Conservation (phyloP, 2,797 vertebrate genomes). For the Coranthus polyacanthus region DNA sequence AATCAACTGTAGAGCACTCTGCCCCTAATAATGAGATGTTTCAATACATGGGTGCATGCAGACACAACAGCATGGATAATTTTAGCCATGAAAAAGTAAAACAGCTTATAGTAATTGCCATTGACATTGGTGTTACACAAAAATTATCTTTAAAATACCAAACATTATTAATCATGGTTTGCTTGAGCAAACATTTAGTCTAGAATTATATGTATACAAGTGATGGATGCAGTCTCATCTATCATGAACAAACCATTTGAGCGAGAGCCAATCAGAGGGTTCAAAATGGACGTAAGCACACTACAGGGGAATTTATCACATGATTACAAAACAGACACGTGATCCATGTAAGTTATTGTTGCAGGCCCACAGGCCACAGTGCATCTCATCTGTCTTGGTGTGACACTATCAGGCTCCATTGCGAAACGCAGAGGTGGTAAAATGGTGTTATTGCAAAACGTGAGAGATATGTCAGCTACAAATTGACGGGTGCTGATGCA, state of each 20-base stretch:
- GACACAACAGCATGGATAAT: slow-evolving; percentile 24
- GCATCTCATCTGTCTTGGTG: slow-evolving; percentile 72
- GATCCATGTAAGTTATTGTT: slow-evolving; percentile 70
- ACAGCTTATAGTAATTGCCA: slow-evolving; percentile 29
- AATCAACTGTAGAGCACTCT: slow-evolving; percentile 40
- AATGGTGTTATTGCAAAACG: slow-evolving; percentile 75
- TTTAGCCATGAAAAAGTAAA: slow-evolving; percentile 18
- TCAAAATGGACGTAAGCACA: slow-evolving; percentile 39
- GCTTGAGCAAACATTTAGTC: background rate
- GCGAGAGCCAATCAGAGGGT: slow-evolving; percentile 38
- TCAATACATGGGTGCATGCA: slow-evolving; percentile 28
- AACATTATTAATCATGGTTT: too few species aligned
- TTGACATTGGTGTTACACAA: slow-evolving; percentile 40
- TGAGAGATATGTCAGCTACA: slow-evolving; percentile 62
- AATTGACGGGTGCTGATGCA: slow-evolving; percentile 62
- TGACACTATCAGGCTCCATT: slow-evolving; percentile 73
- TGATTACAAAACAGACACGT: slow-evolving; percentile 67
- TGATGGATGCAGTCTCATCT: slow-evolving; percentile 57
- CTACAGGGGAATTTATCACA: slow-evolving; percentile 66
- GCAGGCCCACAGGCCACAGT: slow-evolving; percentile 60
- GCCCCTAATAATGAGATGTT: slow-evolving; percentile 47
- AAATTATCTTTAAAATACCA: too few species aligned
- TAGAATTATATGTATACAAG: slow-evolving; percentile 25
- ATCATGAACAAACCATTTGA: slow-evolving; percentile 29
- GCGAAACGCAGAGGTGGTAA: slow-evolving; percentile 70